phyloP scores from a whole-genome alignment of 1,140 invertebrate genomes.

The Psix sp. region DNA sequence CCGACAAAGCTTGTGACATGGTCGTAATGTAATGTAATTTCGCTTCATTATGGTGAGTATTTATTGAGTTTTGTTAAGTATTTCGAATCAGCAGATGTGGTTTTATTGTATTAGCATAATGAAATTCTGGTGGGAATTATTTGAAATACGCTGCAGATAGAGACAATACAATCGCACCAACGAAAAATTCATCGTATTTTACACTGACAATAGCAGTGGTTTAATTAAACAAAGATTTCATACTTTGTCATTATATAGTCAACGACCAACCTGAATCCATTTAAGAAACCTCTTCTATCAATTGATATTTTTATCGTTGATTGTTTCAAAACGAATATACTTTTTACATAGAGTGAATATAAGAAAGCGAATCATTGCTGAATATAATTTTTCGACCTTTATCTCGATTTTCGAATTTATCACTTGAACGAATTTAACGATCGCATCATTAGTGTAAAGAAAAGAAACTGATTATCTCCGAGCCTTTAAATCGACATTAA shows the following conservation, averaged over 20 bases:
- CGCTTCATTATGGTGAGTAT: constrained; percentile 34
- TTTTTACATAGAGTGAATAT: no score
- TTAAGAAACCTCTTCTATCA: no score
- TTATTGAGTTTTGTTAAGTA: constrained; percentile 48
- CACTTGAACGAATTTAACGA: no score
- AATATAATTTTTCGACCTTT: no score
- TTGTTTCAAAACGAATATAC: no score
- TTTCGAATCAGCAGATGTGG: constrained; percentile 42
- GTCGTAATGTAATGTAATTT: constrained; percentile 31
- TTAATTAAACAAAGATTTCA: constrained; percentile 10
- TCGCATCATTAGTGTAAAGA: no score
- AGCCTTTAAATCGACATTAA: no score
- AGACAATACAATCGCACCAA: constrained; percentile 16
- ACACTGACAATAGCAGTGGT: constrained; percentile 15
- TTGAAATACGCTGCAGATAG: constrained; percentile 26
- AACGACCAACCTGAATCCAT: no score
- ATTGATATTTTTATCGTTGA: no score
- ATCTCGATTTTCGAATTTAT: no score
- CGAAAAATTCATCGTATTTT: constrained; percentile 22
- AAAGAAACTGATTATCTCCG: no score
- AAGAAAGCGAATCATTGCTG: no score
- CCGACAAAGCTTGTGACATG: constrained; percentile 32
- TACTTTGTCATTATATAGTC: not conserved
- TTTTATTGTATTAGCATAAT: constrained; percentile 55
- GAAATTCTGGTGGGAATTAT: constrained; percentile 30